Conservation (phyloP, 2,797 vertebrate genomes). For the Cossypha caffra region DNA sequence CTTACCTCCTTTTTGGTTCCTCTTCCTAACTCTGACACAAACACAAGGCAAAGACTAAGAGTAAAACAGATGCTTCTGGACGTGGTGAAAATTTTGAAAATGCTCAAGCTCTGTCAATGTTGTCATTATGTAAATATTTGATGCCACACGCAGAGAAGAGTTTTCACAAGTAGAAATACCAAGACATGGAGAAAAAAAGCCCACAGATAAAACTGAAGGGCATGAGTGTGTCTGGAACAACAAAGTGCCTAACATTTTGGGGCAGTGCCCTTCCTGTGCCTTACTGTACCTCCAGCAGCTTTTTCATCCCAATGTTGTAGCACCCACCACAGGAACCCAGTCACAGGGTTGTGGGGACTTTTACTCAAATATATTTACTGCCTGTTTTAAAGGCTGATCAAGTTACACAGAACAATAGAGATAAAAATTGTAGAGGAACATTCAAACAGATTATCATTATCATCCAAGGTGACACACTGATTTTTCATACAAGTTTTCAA, state of each 20-base stretch:
- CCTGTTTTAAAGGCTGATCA: background rate
- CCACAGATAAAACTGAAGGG: background rate
- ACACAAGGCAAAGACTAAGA: background rate
- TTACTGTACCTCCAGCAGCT: background rate
- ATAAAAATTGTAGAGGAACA: background rate
- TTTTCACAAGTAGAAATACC: background rate
- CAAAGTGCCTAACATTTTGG: background rate
- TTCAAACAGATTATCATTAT: background rate
- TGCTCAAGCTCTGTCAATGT: background rate
- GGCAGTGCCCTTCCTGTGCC: background rate
- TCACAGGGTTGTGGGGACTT: background rate
- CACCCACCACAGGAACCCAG: background rate
- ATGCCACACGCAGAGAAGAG: background rate
- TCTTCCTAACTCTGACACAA: background rate
- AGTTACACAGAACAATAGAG: background rate
- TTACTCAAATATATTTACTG: background rate
- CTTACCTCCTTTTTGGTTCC: background rate
- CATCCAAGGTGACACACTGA: background rate
- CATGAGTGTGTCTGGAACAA: background rate
- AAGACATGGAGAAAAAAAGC: fast-evolving
- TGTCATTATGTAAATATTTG: background rate
- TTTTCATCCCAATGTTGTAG: background rate
- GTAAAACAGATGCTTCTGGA: background rate
- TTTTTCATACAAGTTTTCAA: background rate
- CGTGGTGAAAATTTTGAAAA: background rate